Base-by-base conservation (phyloP, 2,888 invertebrate species). In the Eremobia ochroleuca region DNA sequence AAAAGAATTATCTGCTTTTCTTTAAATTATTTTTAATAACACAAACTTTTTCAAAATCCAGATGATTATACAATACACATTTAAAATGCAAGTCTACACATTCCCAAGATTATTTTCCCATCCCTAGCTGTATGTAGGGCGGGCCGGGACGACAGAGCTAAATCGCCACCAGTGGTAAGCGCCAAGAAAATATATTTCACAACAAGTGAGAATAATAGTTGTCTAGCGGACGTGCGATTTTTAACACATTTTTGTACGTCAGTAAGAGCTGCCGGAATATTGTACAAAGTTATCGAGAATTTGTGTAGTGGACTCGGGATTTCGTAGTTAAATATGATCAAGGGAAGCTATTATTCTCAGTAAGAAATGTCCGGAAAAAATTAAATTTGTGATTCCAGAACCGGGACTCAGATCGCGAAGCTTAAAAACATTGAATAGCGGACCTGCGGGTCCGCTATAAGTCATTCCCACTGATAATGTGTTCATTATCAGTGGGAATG, bases 151-250 rank as follows among this genome's bases (percentile, higher is more conserved):
- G 96, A 95, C 95, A 93, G 92, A 94, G 95, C 92, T 95, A 95
- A 96, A 96, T 96, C 96, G 94, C 94, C 93, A 92, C 94, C 94
- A 94, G 93, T 92, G 91, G 93, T 93, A 93, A 95, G 94, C 94
- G 94, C 94, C 93, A 94, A 93, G 95, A 92, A 95, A 96, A 96
- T 94, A 94, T 94, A 96, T 96, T 94, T 93, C 93, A 92, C 95
- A 93, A 94, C 95, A 94, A 95, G 95, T 94, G 95, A 95, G 95
- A 96, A 94, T 95, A 95, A 96, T 96, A 92, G 95, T 92, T 93
- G 94, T 93, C 94, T 94, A 89, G 85, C 87, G 89, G 90, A 90
- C 89, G 91, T 85, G 85, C 86, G 89, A 89, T 91, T 91, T 93
- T 94, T 92, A 92, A 93, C 91, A 92, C 91, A 90, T 92, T 93